Evolutionary conservation across 2,888 invertebrate genomes (phyloP).

Genomic region (Caenorhabditis macrosperma): DNA sequence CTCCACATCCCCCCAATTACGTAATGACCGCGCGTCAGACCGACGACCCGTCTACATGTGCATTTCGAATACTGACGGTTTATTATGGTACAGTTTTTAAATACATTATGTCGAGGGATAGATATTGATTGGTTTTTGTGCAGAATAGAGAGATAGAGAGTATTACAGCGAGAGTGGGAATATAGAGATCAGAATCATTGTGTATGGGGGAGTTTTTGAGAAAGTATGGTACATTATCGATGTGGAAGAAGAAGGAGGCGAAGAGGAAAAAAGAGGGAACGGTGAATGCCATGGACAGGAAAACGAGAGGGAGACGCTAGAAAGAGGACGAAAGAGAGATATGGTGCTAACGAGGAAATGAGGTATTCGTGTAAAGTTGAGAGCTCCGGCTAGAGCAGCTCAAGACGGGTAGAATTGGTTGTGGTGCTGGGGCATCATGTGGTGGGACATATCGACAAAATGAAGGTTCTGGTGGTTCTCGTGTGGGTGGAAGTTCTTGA

Average conservation of each 20-base stretch:
- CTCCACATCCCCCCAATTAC: no score
- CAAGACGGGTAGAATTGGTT: slow-evolving; percentile 45
- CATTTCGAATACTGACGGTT: no score
- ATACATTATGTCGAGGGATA: no score
- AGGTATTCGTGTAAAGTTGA: not conserved
- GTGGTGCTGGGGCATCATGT: slow-evolving; percentile 38
- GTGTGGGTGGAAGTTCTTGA: slow-evolving; percentile 29
- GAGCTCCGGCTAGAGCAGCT: not conserved
- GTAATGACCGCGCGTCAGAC: no score
- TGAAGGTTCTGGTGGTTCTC: slow-evolving; percentile 37
- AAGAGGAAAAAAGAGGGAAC: not conserved
- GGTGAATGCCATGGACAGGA: not conserved
- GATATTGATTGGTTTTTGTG: no score
- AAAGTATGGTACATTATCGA: no score
- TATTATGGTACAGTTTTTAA: no score
- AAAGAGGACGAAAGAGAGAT: not conserved
- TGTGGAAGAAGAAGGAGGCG: not conserved
- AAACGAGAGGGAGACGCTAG: not conserved
- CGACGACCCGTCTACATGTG: no score
- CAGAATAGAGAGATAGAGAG: no score
- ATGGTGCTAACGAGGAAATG: not conserved
- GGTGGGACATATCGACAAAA: slow-evolving; percentile 52
- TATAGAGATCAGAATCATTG: no score
- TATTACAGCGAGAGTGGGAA: no score
- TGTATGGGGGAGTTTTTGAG: no score